Evolutionary conservation across 2,113 vertebrate genomes (phyloP), one percentile per base, ranked within the genome.

Genomic region (Butorides virescens): DNA sequence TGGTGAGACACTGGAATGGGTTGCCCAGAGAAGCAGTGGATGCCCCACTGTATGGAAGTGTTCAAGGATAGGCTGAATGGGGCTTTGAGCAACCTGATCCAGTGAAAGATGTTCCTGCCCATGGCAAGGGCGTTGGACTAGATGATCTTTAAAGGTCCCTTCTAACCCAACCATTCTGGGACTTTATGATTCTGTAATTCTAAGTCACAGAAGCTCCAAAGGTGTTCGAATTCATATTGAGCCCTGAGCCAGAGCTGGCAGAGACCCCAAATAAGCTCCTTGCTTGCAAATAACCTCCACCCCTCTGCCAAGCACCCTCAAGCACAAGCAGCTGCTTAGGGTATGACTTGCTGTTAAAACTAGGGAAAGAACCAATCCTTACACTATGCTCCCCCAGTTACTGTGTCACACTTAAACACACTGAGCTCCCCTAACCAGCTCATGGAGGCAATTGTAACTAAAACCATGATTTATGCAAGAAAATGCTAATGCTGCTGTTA

Each of bases 91-190:
- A 63, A 25, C 5, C 36, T 37, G n/a, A 16, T 55, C 32, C 7
- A 42, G 58, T 34, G 26, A 14, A 59, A 59, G 36, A n/a, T 37
- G 11, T 39, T 13, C 25, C 25, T 50, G 27, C 14, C 5, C 6
- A 25, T 0, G 0, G 44, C n/a, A 86, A 13, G 18, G 23, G 42
- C 3, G 1, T 19, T 50, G 32, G 8, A 59, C 26, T 19, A 50
- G 26, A 22, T 72, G 37, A 13, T 7, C 17, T 55, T 68, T 29
- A 68, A 78, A 76, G 2, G 30, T 44, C 8, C 19, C 5, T 66
- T 80, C 22, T 9, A 46, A 52, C 20, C 2, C 4, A 71, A 56
- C 11, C 25, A 36, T 13, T 12, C 30, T 39, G 18, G 61, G 47
- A 71, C 47, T 70, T 52, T 34, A 52, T 8, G 8, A 20, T 81